Base-by-base conservation (phyloP, 2,797 vertebrate genomes). In the Pteropus rufus region DNA sequence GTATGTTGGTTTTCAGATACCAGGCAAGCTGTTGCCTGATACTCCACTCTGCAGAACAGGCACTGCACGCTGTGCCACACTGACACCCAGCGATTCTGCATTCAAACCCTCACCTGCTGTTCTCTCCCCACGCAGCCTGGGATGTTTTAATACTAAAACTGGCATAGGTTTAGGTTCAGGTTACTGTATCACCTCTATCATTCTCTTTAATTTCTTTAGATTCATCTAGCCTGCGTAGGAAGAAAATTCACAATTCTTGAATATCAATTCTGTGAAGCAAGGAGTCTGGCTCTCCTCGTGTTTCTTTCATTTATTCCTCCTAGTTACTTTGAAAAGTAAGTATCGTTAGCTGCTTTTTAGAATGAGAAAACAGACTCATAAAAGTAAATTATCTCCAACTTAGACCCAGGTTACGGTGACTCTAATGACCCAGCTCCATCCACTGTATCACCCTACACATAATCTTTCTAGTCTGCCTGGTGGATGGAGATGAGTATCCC, bases 181-280 rank as follows among this genome's bases (percentile, higher is more conserved):
- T 58, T 85, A 67, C 54, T 90, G 9, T 24, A 60, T 21, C 52
- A 54, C 34, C 54, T 75, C 58, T 83, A 79, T 75, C 11, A 23
- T 26, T 24, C 18, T 82, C 67, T 93, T 76, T 56, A 70, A 76
- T 39, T 93, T 85, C 91, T 58, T 69, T 65, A 88, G 76, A 91
- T n/a, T 86, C 56, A 73, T 46, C 18, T 5, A 54, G 44, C 31
- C 7, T 79, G 26, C 41, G 44, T 24, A 36, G 29, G 39, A 80
- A 77, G 75, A 91, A 94, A 94, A 69, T 36, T 49, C 46, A 62
- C 7, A 56, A 39, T 81, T 77, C 19, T 34, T 82, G 49, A 87
- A 31, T 26, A 72, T 10, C n/a, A 72, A 36, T 3, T 44, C 70
- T 85, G 15, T 76, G 15, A 79, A 64, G 44, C 75, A 82, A 56